Evolutionary conservation across 37 sponge, comb jelly and placozoan species (phyloP).

Genomic region (Lycopodina hypogea): DNA sequence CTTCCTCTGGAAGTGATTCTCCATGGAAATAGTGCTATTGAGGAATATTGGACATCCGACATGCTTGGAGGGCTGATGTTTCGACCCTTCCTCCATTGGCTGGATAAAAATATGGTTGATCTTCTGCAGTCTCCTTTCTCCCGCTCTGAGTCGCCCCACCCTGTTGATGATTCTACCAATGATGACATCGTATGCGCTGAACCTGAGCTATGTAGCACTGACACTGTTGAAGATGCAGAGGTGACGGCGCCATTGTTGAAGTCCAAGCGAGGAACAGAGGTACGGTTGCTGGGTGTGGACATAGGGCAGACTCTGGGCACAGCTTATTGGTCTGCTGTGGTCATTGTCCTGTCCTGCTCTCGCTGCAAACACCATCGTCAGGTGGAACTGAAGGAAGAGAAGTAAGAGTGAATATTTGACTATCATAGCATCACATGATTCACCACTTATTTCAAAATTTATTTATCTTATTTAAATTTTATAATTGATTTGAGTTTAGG

Average conservation of each 20-base stretch:
- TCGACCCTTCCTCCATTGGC: conserved; percentile 65
- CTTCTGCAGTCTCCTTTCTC: conserved; percentile 4
- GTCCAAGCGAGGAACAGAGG: conserved; percentile 48
- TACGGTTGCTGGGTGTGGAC: conserved; percentile 34
- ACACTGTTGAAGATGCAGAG: neutral
- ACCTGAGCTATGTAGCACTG: neutral
- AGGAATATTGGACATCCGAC: conserved; percentile 4
- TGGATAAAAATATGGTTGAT: conserved; percentile 33
- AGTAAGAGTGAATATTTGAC: conserved; percentile 7
- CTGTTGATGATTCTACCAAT: neutral
- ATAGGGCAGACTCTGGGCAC: conserved; percentile 29
- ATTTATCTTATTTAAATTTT: neutral
- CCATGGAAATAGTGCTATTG: conserved; percentile 25
- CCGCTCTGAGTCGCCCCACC: neutral
- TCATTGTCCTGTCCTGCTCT: conserved; percentile 28
- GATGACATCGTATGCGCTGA: neutral
- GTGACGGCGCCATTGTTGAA: conserved; percentile 4
- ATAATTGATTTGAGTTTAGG: neutral
- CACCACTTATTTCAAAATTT: neutral
- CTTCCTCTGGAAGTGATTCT: neutral
- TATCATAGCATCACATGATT: neutral
- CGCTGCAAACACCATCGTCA: conserved; percentile 35
- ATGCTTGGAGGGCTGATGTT: conserved; percentile 29
- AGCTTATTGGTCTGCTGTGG: conserved; percentile 6
- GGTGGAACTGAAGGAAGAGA: conserved; percentile 9